Evolutionary conservation across 2,888 invertebrate genomes (phyloP), one percentile per base, ranked within the genome.

Genomic region (Sarcophaga caerulescens): DNA sequence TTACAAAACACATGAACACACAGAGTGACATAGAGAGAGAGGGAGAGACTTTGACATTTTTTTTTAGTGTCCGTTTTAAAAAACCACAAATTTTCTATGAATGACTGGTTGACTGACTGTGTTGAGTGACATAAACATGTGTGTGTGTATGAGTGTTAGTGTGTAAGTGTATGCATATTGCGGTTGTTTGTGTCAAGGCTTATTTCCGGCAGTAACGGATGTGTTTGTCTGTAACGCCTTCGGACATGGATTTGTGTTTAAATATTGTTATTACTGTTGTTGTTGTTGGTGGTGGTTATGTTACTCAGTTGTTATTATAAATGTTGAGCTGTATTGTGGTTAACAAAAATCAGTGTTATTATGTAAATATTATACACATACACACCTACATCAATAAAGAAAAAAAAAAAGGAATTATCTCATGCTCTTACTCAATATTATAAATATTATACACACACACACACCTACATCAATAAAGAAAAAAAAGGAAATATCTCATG

Each of bases 151-250:
- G 47, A 10, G 25, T 60, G 12, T 23, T n/a, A 57, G 17, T 52
- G 52, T 52, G 17, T 59, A 19, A 35, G n/a, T 60, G 1, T 68
- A 21, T 47, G 47, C 25, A 77, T 70, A 68, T 74, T 84, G 84
- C 70, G 86, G 86, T 84, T 86, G 86, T 75, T 81, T 86, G 81
- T 86, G 86, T 86, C 86, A 86, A 84, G 86, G 84, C 84, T 86
- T 86, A 86, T 86, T 81, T 86, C 86, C 84, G 86, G 78, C 81
- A 81, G 78, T 75, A 78, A 69, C 86, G 86, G 86, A 86, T 86
- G 86, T 86, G 81, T 86, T 86, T 86, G 86, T 86, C 86, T 86
- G 84, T 78, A 84, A 81, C 81, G 86, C 86, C 86, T 84, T 84
- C 59, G 78, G 86, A 75, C 84, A 81, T 86, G 44, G 45, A 66